Conservation (phyloP, 2,888 invertebrate species). For the Scaptomyza cyrtandrae region DNA sequence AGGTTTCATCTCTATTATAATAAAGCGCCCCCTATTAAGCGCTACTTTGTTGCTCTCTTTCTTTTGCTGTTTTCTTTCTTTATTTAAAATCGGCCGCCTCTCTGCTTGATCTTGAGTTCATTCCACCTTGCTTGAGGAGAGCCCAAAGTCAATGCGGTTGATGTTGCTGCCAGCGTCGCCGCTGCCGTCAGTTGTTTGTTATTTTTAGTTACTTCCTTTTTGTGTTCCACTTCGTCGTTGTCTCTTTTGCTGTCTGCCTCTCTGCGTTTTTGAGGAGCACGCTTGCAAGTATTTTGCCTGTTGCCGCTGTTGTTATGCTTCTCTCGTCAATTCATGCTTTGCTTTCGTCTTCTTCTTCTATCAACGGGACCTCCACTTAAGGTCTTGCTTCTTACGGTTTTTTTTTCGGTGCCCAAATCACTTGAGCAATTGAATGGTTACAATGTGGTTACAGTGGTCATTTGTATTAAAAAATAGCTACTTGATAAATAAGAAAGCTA, state of each 20-base stretch:
- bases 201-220: slow-evolving; percentile 78
- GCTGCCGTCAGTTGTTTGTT: slow-evolving; percentile 57
- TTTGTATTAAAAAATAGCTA: too few species aligned
- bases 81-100: slow-evolving; percentile 44
- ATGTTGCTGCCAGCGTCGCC: slow-evolving; percentile 27
- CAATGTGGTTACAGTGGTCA: too few species aligned
- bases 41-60: slow-evolving; percentile 42
- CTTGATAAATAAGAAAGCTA: too few species aligned
- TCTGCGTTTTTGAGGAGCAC: slow-evolving; percentile 22
- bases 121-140: slow-evolving; percentile 75
- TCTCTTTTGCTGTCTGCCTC: slow-evolving; percentile 33
- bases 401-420: background rate
- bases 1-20: background rate
- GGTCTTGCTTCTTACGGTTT: background rate
- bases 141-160: slow-evolving; percentile 56
- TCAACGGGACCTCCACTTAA: slow-evolving; percentile 39
- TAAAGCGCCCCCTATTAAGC: slow-evolving; percentile 39
- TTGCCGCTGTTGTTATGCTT: slow-evolving; percentile 36
- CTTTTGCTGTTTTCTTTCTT: slow-evolving; percentile 41
- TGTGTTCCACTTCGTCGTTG: slow-evolving; percentile 61
- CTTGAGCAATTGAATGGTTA: slow-evolving; percentile 7
- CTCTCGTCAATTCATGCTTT: slow-evolving; percentile 16
- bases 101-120: slow-evolving; percentile 66
- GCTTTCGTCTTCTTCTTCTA: slow-evolving; percentile 12
- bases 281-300: slow-evolving; percentile 19